Evolutionary conservation across 2,888 invertebrate species (phyloP).

Genomic region (Aspidapion aeneum): DNA sequence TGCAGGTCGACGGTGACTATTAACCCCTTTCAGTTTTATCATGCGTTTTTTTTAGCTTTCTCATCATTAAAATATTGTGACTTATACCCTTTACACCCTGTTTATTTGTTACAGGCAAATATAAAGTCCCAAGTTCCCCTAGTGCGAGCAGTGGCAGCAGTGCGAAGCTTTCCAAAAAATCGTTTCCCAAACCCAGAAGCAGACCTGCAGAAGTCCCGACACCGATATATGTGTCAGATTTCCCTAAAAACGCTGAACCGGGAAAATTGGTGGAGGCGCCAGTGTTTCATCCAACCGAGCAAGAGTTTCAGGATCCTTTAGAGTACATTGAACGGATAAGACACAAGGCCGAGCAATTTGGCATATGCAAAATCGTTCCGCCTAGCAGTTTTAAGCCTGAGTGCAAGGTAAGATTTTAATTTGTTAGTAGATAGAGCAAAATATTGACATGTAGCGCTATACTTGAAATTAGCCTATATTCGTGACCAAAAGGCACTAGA

Average conservation of each 20-base stretch:
- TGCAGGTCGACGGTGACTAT: too few species aligned
- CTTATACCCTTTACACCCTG: too few species aligned
- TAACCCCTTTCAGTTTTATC: too few species aligned
- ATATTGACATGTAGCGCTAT: not conserved
- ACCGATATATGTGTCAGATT: slow-evolving; percentile 46
- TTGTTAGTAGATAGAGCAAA: not conserved
- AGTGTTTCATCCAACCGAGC: slow-evolving; percentile 73
- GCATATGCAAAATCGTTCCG: slow-evolving; percentile 80
- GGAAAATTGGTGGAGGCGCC: slow-evolving; percentile 70
- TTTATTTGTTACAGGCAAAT: slow-evolving; percentile 30
- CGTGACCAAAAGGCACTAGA: too few species aligned
- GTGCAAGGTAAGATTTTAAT: slow-evolving; percentile 55
- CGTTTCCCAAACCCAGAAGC: slow-evolving; percentile 35
- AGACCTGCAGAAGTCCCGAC: slow-evolving; percentile 34
- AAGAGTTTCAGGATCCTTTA: slow-evolving; percentile 84
- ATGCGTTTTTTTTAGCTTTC: too few species aligned
- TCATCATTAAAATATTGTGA: too few species aligned
- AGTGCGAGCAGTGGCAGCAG: slow-evolving; percentile 48
- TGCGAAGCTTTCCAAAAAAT: slow-evolving; percentile 43
- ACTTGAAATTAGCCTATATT: slow-evolving; percentile 30
- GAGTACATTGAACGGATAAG: slow-evolving; percentile 79
- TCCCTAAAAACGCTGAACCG: slow-evolving; percentile 47
- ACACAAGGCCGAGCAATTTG: slow-evolving; percentile 71
- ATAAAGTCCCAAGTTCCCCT: slow-evolving; percentile 47
- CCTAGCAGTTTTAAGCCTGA: slow-evolving; percentile 76